A percentile compares a stretch with the other conserved stretches of the same genome.
These are phyloP conservation scores for Cephus cinctus DNA, from an alignment of 1,140 invertebrate species.

Conservation along the genomic window DNA sequence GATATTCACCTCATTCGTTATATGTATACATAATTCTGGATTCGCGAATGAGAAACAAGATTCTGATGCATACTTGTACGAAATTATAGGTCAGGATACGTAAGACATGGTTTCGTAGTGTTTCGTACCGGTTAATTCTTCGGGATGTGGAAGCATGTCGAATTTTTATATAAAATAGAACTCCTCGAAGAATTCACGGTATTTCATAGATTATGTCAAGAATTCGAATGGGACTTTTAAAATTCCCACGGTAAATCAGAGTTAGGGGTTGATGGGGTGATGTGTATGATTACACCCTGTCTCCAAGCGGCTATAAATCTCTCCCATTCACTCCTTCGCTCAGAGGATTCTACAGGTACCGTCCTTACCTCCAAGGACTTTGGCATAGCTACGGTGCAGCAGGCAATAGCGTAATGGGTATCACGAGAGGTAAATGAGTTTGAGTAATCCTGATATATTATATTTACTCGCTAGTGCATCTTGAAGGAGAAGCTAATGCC, in stretches of 20 bases:
- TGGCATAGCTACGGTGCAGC: slow-evolving; percentile 24
- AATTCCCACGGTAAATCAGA: slow-evolving; percentile 54
- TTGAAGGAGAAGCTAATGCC: too few relatives aligned
- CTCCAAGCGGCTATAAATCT: slow-evolving; percentile 51
- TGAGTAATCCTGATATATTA: slow-evolving; percentile 28
- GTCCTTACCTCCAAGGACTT: slow-evolving; percentile 22
- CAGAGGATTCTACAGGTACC: slow-evolving; percentile 35
- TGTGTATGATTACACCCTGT: slow-evolving; percentile 54
- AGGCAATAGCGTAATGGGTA: slow-evolving; percentile 24
- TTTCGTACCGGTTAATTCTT: too few relatives aligned
- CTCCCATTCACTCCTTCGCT: slow-evolving; percentile 24
- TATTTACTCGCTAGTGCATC: slow-evolving; percentile 19
- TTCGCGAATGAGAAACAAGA: too few relatives aligned
- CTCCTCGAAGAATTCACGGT: too few relatives aligned
- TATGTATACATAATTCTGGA: too few relatives aligned
- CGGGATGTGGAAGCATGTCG: too few relatives aligned
- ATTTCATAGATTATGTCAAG: too few relatives aligned
- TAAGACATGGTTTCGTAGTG: too few relatives aligned
- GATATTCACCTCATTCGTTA: too few relatives aligned
- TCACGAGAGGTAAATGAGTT: slow-evolving; percentile 20
- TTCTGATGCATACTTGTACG: too few relatives aligned
- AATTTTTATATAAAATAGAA: too few relatives aligned
- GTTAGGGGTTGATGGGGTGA: slow-evolving; percentile 50
- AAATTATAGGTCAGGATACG: too few relatives aligned
- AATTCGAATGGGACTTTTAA: slow-evolving; percentile 35